Conservation (phyloP, 2,888 invertebrate genomes). For the Meteorus cinctellus region DNA sequence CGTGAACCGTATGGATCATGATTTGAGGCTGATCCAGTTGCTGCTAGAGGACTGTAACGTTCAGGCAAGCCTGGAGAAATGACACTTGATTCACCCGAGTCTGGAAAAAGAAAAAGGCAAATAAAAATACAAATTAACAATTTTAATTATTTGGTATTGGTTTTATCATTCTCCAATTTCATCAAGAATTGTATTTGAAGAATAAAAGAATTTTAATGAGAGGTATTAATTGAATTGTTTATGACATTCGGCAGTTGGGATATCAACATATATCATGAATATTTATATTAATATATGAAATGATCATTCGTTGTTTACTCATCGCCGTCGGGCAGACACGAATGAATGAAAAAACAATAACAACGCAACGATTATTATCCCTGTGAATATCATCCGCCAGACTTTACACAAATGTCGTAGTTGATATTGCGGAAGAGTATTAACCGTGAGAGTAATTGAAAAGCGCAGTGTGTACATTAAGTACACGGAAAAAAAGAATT, state of each 20-base stretch:
- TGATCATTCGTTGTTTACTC: slow-evolving; percentile 41
- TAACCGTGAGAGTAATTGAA: slow-evolving; percentile 1
- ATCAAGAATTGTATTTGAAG: too few species aligned
- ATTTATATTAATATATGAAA: slow-evolving; percentile 40
- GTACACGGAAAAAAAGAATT: too few species aligned
- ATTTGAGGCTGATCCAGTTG: slow-evolving; percentile 67
- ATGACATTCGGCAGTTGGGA: neutral
- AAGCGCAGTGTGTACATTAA: neutral
- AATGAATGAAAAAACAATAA: slow-evolving; percentile 44
- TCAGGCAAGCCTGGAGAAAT: slow-evolving; percentile 72
- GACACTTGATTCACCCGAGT: slow-evolving; percentile 70
- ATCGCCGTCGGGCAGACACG: slow-evolving; percentile 28
- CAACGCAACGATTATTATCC: slow-evolving; percentile 53
- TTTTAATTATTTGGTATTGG: too few species aligned
- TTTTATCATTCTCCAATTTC: too few species aligned
- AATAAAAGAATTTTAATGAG: too few species aligned
- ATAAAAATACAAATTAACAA: too few species aligned
- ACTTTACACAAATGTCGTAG: slow-evolving; percentile 60
- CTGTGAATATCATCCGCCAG: slow-evolving; percentile 53
- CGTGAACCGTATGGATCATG: slow-evolving; percentile 69
- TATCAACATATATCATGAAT: neutral
- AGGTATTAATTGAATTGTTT: neutral
- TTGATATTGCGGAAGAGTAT: slow-evolving; percentile 17
- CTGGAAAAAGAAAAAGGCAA: slow-evolving; percentile 54
- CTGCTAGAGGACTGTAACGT: slow-evolving; percentile 69